Evolutionary conservation across 2,113 vertebrate species (phyloP).

Genomic region (Platichthys stellatus): DNA sequence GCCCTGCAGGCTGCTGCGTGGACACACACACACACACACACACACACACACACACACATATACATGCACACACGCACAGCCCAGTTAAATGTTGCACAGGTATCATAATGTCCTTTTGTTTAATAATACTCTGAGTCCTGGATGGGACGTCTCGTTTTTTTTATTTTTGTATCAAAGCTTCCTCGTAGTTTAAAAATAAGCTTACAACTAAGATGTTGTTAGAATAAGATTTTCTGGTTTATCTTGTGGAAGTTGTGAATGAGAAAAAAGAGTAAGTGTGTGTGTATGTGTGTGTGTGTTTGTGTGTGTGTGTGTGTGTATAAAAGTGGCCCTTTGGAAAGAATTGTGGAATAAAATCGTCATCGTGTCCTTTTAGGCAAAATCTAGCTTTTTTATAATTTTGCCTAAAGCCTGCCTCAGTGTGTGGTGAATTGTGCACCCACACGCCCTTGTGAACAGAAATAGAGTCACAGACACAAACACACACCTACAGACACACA

Average conservation of each 20-base stretch:
- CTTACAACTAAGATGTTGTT: too few species aligned
- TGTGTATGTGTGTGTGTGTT: too few species aligned
- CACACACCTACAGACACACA: background rate
- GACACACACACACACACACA: slow-evolving; percentile 4
- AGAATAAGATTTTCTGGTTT: too few species aligned
- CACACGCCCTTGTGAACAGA: background rate
- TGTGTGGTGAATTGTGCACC: background rate
- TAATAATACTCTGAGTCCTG: background rate
- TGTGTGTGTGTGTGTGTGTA: background rate
- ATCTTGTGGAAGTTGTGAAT: too few species aligned
- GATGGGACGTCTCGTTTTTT: background rate
- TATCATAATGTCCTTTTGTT: background rate
- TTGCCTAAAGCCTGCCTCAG: background rate
- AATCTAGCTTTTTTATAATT: background rate
- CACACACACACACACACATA: slow-evolving; percentile 2
- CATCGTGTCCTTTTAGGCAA: background rate
- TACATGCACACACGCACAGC: background rate
- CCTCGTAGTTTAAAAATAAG: background rate
- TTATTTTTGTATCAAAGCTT: too few species aligned
- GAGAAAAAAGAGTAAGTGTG: too few species aligned
- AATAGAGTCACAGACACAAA: background rate
- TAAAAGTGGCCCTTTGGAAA: background rate
- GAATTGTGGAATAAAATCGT: background rate
- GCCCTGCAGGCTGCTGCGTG: slow-evolving; percentile 31
- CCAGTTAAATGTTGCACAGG: background rate